Percentiles rank a stretch among this genome's conserved stretches.
Conservation (phyloP, 2,113 vertebrate species). For the Clarias gariepinus region DNA sequence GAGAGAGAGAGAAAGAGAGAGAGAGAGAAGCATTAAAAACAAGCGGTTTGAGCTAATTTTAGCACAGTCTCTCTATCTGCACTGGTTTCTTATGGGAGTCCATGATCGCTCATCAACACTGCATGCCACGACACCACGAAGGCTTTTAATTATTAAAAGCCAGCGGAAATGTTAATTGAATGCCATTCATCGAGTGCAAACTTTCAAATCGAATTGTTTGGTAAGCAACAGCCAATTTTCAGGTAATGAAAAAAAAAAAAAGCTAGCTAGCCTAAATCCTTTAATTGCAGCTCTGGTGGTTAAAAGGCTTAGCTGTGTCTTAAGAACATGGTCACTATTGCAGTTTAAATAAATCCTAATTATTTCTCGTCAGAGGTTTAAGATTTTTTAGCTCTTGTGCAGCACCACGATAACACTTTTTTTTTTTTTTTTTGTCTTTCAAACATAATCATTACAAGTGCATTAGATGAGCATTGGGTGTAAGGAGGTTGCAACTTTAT, state of each 20-base stretch:
- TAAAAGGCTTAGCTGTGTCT: slow-evolving; percentile 77
- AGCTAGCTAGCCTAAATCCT: slow-evolving; percentile 60
- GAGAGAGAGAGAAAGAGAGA: slow-evolving; percentile 20
- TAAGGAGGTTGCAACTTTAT: slow-evolving; percentile 74
- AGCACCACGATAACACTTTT: slow-evolving; percentile 72
- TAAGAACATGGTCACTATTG: slow-evolving; percentile 66
- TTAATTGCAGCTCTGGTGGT: slow-evolving; percentile 74
- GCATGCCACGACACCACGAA: neutral
- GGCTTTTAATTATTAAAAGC: slow-evolving; percentile 16
- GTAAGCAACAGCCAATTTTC: slow-evolving; percentile 71
- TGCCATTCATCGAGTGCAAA: slow-evolving; percentile 58
- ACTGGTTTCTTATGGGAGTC: slow-evolving; percentile 59
- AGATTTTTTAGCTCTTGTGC: slow-evolving; percentile 77
- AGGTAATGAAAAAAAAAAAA: slow-evolving; percentile 71
- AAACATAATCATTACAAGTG: slow-evolving; percentile 77
- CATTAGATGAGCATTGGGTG: slow-evolving; percentile 68
- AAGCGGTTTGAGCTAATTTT: slow-evolving; percentile 67
- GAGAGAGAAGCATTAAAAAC: slow-evolving; percentile 56
- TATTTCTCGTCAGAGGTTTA: slow-evolving; percentile 78
- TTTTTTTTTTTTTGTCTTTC: slow-evolving; percentile 62
- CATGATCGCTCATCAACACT: slow-evolving; percentile 51
- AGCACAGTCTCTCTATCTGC: slow-evolving; percentile 58
- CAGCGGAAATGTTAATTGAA: slow-evolving; percentile 17
- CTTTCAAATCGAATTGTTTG: slow-evolving; percentile 57
- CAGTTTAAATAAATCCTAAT: slow-evolving; percentile 81